phyloP scores from a whole-genome alignment of 2,113 vertebrate genomes.

The Psephotus haematonotus region DNA sequence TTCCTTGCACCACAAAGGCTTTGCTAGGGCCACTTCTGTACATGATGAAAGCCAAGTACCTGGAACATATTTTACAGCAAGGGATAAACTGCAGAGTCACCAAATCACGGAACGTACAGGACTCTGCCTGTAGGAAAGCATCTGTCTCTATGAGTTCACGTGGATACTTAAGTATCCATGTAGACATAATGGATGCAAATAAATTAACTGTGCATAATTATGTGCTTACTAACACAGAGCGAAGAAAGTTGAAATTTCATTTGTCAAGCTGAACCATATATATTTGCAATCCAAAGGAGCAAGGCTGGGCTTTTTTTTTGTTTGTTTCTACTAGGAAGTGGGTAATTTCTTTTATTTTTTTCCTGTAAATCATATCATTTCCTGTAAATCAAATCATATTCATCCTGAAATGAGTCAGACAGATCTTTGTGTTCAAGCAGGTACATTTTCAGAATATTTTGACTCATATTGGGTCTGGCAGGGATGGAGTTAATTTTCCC shows the following conservation, averaged over 20 bases:
- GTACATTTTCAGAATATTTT: background rate
- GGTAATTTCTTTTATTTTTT: background rate
- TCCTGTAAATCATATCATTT: background rate
- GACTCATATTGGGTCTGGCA: background rate
- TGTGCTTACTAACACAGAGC: background rate
- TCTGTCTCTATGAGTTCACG: background rate
- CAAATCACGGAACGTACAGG: background rate
- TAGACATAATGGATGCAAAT: background rate
- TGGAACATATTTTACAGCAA: background rate
- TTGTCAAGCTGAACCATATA: background rate
- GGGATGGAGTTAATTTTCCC: background rate
- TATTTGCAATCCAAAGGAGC: background rate
- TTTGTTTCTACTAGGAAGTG: background rate
- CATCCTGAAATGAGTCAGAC: background rate
- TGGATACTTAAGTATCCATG: background rate
- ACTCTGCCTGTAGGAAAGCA: background rate
- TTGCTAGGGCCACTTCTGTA: background rate
- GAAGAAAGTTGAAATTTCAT: background rate
- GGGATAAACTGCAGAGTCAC: conserved; percentile 32
- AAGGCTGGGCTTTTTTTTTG: background rate
- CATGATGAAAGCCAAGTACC: background rate
- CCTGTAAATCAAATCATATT: background rate
- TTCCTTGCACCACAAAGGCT: background rate
- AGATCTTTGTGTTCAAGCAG: background rate
- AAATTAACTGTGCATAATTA: background rate